Base-by-base conservation (phyloP, 1,140 invertebrate species). In the Diorhabda elongata region DNA sequence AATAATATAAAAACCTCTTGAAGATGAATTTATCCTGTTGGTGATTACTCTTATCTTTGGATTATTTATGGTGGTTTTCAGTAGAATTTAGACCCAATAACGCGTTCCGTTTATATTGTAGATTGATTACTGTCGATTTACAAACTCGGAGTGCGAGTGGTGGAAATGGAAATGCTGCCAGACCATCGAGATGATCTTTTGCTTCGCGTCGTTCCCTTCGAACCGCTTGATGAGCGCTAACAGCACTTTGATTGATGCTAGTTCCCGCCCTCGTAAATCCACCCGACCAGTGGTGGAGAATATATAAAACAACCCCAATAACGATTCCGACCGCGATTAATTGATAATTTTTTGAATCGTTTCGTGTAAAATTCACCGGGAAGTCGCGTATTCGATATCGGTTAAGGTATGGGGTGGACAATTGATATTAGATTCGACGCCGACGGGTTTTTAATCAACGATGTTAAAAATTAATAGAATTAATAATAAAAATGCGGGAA, bases 211-310 rank as follows among this genome's bases (percentile, higher is more conserved):
- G 47, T 52, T 52, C 47, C n/a, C 47, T 52, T 52, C 47, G n/a
- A 52, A 52, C 47, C n/a, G 47, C 66, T 73, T 77, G 76, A 77
- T 77, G 76, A 77, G 75, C 72, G 74, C 65, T 74, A 77, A 76
- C 75, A 78, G 73, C 73, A 67, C 69, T 73, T 75, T 78, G 76
- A 78, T 78, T 77, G 76, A 78, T 78, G 76, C 71, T 60, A 58
- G 42, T 63, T 62, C 64, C 71, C 76, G 73, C 75, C 76, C 64
- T 68, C 70, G 69, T 68, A 47, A 43, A 43, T 59, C 26, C 26
- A 52, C n/a, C 8, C n/a, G 26, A 41, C 11, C 63, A 52, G 63
- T 44, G 61, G 44, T 44, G 61, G 61, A 42, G 59, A 52, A 0
- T 52, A 26, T 26, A 26, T 26, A 26, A 26, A 26, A 26, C 26